Evolutionary conservation across 2,797 vertebrate genomes (phyloP), one percentile per base, ranked within the genome.

Genomic region (Apogon talboti): DNA sequence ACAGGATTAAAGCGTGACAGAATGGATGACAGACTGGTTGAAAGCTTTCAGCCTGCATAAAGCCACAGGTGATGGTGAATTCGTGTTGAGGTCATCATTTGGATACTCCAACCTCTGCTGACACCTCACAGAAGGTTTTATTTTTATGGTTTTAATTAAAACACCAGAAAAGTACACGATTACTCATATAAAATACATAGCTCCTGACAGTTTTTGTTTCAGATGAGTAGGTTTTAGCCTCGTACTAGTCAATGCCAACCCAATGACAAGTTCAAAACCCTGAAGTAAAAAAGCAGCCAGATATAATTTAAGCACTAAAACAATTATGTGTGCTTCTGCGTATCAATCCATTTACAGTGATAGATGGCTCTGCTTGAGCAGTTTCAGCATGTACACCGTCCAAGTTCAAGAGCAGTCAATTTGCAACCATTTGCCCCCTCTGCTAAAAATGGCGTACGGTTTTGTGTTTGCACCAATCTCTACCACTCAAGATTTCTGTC

Each of bases 231-330:
- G n/a, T 11, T 38, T 14, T 14, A 55, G 21, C 30, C 46, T 61
- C n/a, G 43, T 7, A 49, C n/a, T 15, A 33, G 46, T 43, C 73
- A 76, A 41, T 18, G 40, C 33, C 33, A 52, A 21, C 15, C 41
- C 19, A 42, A 59, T 64, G 71, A 71, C 55, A 79, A 55, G 77
- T 80, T 79, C 71, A 55, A 12, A 70, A 78, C 76, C 2, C 76
- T 77, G 49, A 51, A 6, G 37, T 49, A 54, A 65, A 51, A 75
- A 76, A 14, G 10, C 47, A 11, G 11, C 52, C 60, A 58, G 70
- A 65, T 71, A 63, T 40, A 67, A 69, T 64, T 8, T 11, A 24
- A 78, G 58, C 2, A 44, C 40, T 69, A 45, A 54, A 70, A 62
- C 45, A 58, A 51, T 66, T 55, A 65, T 64, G 60, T 64, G 41